Percentiles rank a stretch among this genome's conserved stretches.
phyloP scores from a whole-genome alignment of 2,797 vertebrate species.

The Parauchenoglanis ngamensis region DNA sequence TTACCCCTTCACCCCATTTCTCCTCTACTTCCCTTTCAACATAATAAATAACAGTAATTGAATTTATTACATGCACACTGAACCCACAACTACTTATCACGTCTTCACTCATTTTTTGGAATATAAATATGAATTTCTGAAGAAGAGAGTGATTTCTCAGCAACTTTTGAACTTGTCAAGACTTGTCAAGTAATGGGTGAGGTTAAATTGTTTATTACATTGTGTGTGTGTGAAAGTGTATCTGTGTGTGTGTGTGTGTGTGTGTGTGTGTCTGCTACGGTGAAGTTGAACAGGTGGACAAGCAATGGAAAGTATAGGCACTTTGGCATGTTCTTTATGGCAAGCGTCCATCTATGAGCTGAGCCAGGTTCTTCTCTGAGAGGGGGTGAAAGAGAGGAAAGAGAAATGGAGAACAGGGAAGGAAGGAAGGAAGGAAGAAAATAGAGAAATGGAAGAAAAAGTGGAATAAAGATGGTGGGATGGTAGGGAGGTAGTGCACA shows the following conservation, averaged over 20 bases:
- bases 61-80: not conserved
- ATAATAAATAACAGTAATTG: not conserved
- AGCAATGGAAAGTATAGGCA: constrained; percentile 67
- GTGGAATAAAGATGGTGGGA: not conserved
- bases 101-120: not conserved
- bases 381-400: not conserved
- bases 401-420: not conserved
- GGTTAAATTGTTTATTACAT: constrained; percentile 24
- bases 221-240: constrained; percentile 22
- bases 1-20: not conserved
- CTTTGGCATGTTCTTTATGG: constrained; percentile 59
- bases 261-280: constrained; percentile 30
- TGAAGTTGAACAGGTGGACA: constrained; percentile 75
- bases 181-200: constrained; percentile 32
- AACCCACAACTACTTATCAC: not conserved
- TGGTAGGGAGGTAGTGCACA: not conserved
- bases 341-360: constrained; percentile 59
- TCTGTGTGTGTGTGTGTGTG: not conserved
- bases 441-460: constrained; percentile 15
- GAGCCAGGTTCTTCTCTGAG: constrained; percentile 22
- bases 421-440: not conserved
- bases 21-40: not conserved
- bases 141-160: constrained; percentile 21
- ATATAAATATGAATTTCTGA: constrained; percentile 1
- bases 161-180: constrained; percentile 33